phyloP scores from a whole-genome alignment of 2,888 invertebrate genomes.

The Meteorus cinctellus region DNA sequence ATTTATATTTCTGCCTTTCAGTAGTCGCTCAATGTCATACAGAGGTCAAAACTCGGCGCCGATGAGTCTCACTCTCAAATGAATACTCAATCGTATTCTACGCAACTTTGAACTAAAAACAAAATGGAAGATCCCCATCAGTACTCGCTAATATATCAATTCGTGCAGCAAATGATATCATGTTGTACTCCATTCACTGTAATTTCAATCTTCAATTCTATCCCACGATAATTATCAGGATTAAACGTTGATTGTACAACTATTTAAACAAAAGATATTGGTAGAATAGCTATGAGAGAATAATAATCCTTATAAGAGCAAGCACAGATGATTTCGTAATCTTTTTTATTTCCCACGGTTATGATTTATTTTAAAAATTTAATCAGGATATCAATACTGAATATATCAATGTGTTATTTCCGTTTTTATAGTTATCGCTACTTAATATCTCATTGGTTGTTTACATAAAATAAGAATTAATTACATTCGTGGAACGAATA shows the following conservation, averaged over 20 bases:
- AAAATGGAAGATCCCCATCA: slow-evolving; percentile 44
- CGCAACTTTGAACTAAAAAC: slow-evolving; percentile 42
- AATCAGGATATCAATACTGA: background rate
- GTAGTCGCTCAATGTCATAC: slow-evolving; percentile 52
- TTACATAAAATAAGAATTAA: background rate
- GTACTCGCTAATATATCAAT: slow-evolving; percentile 51
- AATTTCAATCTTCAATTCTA: background rate
- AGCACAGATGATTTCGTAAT: too few species aligned
- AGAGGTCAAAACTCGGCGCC: slow-evolving; percentile 56
- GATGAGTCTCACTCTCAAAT: slow-evolving; percentile 51
- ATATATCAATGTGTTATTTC: background rate
- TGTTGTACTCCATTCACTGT: slow-evolving; percentile 43
- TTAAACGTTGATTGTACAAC: too few species aligned
- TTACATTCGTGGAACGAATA: background rate
- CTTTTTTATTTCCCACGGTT: background rate
- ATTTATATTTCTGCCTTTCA: slow-evolving; percentile 52
- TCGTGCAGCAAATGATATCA: slow-evolving; percentile 52
- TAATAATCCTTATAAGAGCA: too few species aligned
- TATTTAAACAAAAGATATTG: too few species aligned
- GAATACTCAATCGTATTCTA: slow-evolving; percentile 47
- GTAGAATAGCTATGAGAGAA: too few species aligned
- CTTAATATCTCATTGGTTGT: background rate
- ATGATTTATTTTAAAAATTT: background rate
- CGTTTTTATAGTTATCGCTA: background rate
- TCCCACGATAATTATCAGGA: background rate